Percentiles rank a stretch among this genome's conserved stretches.
These are phyloP conservation scores for Heliangelus exortis DNA, from an alignment of 2,797 vertebrate species.

Conservation along the genomic window DNA sequence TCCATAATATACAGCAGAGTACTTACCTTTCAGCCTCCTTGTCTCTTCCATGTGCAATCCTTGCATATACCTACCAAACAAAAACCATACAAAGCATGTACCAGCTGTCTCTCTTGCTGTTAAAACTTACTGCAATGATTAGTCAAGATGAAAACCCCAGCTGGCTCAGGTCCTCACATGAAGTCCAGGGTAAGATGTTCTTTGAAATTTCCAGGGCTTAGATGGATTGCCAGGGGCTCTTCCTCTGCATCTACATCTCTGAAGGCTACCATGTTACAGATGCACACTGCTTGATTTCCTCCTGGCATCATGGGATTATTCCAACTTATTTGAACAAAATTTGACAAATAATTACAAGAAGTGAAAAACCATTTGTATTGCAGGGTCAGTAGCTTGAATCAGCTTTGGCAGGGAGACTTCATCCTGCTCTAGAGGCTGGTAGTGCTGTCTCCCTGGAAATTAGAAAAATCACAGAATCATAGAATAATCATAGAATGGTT, in stretches of 20 bases:
- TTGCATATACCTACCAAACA: neutral
- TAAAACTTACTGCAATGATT: neutral
- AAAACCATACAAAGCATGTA: neutral
- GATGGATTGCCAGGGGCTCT: neutral
- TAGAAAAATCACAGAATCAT: neutral
- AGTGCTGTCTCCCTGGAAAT: neutral
- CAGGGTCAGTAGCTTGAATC: neutral
- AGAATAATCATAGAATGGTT: no score
- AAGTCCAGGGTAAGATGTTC: neutral
- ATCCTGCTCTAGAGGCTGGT: neutral
- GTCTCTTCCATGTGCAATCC: neutral
- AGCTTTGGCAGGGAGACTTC: neutral
- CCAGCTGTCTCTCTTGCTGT: neutral
- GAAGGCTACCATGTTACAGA: rapidly evolving
- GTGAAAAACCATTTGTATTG: neutral
- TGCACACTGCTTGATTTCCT: neutral
- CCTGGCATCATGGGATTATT: neutral
- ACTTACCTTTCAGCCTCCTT: neutral
- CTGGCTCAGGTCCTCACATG: neutral
- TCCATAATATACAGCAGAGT: neutral
- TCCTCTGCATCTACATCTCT: neutral
- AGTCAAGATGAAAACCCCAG: neutral
- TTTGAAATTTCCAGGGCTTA: neutral
- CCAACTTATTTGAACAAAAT: neutral
- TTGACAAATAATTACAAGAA: neutral